phyloP scores from a whole-genome alignment of 2,888 invertebrate species.

The Darwinula stevensoni region DNA sequence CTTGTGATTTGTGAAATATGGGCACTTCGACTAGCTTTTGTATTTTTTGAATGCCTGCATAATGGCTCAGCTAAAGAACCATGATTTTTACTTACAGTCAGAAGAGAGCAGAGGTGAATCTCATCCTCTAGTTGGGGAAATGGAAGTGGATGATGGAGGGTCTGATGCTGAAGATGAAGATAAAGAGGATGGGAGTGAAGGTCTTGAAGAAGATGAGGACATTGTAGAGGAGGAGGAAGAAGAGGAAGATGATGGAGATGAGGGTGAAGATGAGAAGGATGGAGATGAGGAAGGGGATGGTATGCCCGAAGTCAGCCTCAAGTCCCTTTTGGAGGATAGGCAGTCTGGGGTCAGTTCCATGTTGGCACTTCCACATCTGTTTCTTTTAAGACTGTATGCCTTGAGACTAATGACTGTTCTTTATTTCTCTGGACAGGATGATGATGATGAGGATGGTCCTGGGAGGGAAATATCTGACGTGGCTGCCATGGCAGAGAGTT shows the following conservation, averaged over 20 bases:
- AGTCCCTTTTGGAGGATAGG: slow-evolving; percentile 5
- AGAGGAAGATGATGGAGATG: slow-evolving; percentile 16
- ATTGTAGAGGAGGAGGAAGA: slow-evolving; percentile 12
- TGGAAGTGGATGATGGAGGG: slow-evolving; percentile 7
- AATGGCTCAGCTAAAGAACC: background rate
- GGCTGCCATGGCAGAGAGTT: slow-evolving; percentile 71
- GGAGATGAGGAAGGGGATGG: slow-evolving; percentile 7
- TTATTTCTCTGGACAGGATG: too few relatives aligned
- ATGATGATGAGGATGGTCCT: slow-evolving; percentile 22
- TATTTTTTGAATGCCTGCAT: background rate
- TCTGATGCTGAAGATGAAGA: slow-evolving; percentile 10
- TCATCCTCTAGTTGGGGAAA: slow-evolving; percentile 1
- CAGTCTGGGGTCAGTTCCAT: too few relatives aligned
- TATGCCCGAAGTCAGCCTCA: background rate
- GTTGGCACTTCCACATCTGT: too few relatives aligned
- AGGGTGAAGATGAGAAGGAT: slow-evolving; percentile 12
- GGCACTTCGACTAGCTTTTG: too few relatives aligned
- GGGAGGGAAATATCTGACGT: slow-evolving; percentile 65
- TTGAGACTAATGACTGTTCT: too few relatives aligned
- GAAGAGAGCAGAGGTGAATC: too few relatives aligned
- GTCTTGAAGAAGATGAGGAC: slow-evolving; percentile 1
- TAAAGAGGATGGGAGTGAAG: slow-evolving; percentile 11
- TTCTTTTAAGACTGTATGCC: too few relatives aligned
- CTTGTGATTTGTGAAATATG: too few relatives aligned
- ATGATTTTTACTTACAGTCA: background rate